Base-by-base conservation (phyloP, 2,888 invertebrate species). In the Dorcus parallelipipedus region DNA sequence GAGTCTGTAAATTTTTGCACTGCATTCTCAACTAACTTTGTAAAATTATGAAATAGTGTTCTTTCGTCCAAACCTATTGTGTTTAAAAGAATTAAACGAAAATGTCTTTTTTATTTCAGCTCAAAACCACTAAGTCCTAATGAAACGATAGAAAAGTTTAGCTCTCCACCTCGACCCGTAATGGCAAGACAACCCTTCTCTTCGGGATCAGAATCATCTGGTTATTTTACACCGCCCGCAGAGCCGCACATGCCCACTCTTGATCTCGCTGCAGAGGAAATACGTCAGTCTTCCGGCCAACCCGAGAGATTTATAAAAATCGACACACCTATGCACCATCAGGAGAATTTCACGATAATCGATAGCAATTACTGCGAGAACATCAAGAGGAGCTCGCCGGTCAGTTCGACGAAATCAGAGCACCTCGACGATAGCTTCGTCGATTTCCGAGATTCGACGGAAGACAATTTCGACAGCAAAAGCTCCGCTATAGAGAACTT, bases 141-240 rank as follows among this genome's bases (percentile, higher is more conserved):
- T 47, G 58, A 60, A 17, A 69, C 66, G 3, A 65, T 66, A 3
- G 69, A 71, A 39, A 67, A 68, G 52, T 62, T 61, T 49, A 56
- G 42, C 41, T 52, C 61, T 7, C 55, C 52, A 14, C 58, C 58
- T 33, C 56, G 64, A 47, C 60, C 61, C 20, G 56, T 64, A 47
- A 62, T 65, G 56, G 64, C 56, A n/a, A 58, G 65, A 9, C 67
- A 70, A 52, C 67, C 70, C 5, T 70, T 69, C 55, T 76, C 76
- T 3, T 76, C 76, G 2, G 78, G 78, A 14, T 78, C 78, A 0
- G 78, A 78, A 61, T 77, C 78, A 54, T 77, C 78, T 5, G 78
- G 77, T 17, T 79, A 78, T 61, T 77, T 74, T 60, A 79, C 78
- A 4, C 78, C 78, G 47, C 77, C 78, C 8, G 73, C 74, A 3